Percentiles rank a stretch among this genome's conserved stretches.
Conservation (phyloP, 2,797 vertebrate genomes). For the Oreonectes daqikongensis region DNA sequence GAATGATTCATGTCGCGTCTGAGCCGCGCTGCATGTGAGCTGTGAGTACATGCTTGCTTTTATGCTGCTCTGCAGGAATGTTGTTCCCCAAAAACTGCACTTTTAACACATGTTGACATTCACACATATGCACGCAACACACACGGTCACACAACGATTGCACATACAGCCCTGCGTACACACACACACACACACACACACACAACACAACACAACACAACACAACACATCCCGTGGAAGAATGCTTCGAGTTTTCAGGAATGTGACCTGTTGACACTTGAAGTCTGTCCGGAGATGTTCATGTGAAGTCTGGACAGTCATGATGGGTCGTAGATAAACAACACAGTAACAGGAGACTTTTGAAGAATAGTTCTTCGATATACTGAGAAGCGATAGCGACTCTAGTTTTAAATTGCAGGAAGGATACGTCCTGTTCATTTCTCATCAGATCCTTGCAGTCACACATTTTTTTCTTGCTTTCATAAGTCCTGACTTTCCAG, state of each 20-base stretch:
- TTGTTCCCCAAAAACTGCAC: conserved; percentile 2
- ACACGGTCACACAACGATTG: not conserved
- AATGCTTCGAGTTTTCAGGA: conserved; percentile 76
- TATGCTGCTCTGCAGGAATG: conserved; percentile 42
- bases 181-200: conserved; percentile 9
- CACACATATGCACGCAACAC: conserved; percentile 34
- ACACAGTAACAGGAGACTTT: conserved; percentile 65
- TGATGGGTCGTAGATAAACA: conserved; percentile 46
- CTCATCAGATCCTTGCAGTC: conserved; percentile 72
- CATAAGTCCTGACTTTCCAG: conserved; percentile 79
- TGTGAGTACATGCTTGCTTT: conserved; percentile 9
- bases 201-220: not conserved
- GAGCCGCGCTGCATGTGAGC: not conserved
- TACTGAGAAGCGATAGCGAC: conserved; percentile 9
- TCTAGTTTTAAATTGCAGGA: conserved; percentile 49
- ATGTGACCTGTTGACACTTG: conserved; percentile 79
- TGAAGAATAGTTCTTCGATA: conserved; percentile 16
- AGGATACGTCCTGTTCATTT: conserved; percentile 62
- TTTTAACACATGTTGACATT: conserved; percentile 30
- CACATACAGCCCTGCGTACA: conserved; percentile 2
- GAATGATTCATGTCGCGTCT: not conserved
- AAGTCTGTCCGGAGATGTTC: conserved; percentile 76
- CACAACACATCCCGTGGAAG: conserved; percentile 63
- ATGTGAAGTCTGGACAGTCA: conserved; percentile 72
- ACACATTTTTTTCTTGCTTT: conserved; percentile 70